These are phyloP conservation scores for Drosophila cardini DNA, from an alignment of 1,140 invertebrate species.

Conservation along the genomic window DNA sequence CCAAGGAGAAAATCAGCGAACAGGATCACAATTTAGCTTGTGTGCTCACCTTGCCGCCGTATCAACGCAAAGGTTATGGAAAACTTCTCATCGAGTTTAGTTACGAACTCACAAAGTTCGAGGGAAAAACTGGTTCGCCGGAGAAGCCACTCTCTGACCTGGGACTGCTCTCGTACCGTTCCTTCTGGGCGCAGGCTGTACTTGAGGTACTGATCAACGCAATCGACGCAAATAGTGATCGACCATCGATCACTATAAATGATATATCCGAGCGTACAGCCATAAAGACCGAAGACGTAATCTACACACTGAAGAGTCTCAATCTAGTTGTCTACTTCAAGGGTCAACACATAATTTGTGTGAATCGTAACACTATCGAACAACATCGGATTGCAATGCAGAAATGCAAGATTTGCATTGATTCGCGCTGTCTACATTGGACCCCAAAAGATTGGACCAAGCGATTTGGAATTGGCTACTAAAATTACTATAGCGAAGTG, in stretches of 20 bases:
- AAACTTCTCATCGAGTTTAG: conserved; percentile 98
- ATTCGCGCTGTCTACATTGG: conserved; percentile 79
- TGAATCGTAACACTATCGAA: conserved; percentile 96
- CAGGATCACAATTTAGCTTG: conserved; percentile 99
- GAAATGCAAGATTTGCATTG: conserved; percentile 94
- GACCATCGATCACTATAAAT: conserved; percentile 93
- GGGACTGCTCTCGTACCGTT: conserved; percentile 97
- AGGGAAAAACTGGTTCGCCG: conserved; percentile 96
- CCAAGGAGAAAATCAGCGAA: conserved; percentile 98
- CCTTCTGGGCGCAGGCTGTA: conserved; percentile 98
- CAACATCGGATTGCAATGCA: conserved; percentile 96
- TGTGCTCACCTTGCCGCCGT: conserved; percentile 97
- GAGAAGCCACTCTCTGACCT: conserved; percentile 99
- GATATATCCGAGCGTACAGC: conserved; percentile 97
- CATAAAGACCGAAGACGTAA: conserved; percentile 97
- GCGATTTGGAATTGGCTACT: not conserved
- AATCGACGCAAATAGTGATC: conserved; percentile 86
- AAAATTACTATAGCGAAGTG: not conserved
- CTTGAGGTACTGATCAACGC: conserved; percentile 90
- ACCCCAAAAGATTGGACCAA: conserved; percentile 31
- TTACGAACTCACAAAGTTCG: conserved; percentile 95
- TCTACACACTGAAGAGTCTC: conserved; percentile 97
- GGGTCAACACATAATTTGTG: conserved; percentile 98
- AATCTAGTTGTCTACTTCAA: conserved; percentile 99
- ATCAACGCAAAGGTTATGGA: conserved; percentile 98